phyloP scores from a whole-genome alignment of 2,113 vertebrate genomes.

The Psittacara wagleri region DNA sequence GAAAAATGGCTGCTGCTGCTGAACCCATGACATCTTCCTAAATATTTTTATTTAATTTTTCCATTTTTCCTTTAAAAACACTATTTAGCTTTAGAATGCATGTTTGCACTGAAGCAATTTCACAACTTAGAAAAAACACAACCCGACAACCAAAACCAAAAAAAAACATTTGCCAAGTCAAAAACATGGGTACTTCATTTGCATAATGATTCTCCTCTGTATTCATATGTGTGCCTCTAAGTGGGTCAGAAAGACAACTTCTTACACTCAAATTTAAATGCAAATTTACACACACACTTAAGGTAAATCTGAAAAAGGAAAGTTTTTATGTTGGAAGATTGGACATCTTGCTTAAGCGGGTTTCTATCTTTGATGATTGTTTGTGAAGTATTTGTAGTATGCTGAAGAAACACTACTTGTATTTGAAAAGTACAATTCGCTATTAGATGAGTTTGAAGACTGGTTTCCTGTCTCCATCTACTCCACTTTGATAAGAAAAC shows the following conservation, averaged over 20 bases:
- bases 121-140: neutral
- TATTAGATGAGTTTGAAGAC: constrained; percentile 4
- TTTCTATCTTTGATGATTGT: neutral
- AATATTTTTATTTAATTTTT: neutral
- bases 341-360: neutral
- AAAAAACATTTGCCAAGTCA: neutral
- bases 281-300: neutral
- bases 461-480: neutral
- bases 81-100: neutral
- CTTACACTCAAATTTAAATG: neutral
- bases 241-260: neutral
- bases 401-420: neutral
- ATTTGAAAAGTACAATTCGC: neutral
- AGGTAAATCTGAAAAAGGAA: neutral
- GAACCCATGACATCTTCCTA: neutral
- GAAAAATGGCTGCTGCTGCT: too few relatives aligned
- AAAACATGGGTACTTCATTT: neutral
- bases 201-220: neutral
- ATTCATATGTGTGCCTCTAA: neutral
- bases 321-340: neutral
- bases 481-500: constrained; percentile 29
- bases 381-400: neutral
- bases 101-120: neutral
- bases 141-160: too few relatives aligned
- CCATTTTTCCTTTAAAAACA: neutral